Evolutionary conservation across 2,888 invertebrate genomes (phyloP).

Genomic region (Philaethria dido): DNA sequence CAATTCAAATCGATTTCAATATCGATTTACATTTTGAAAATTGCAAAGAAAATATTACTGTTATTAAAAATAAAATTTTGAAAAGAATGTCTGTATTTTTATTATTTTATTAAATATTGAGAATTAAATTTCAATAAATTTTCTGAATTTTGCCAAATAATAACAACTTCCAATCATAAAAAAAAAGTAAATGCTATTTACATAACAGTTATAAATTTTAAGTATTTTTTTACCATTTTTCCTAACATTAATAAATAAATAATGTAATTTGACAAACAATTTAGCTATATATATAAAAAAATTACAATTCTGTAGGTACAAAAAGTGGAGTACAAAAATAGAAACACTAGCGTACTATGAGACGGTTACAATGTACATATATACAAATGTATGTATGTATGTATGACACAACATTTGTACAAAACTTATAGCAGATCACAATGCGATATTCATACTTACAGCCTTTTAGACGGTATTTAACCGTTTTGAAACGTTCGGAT

Average conservation of each 20-base stretch:
- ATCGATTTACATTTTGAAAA: background rate
- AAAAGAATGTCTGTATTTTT: background rate
- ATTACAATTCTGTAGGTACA: constrained; percentile 27
- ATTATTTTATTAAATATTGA: background rate
- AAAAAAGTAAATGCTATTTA: constrained; percentile 7
- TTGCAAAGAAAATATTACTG: background rate
- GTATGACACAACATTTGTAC: constrained; percentile 21
- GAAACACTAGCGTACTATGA: constrained; percentile 39
- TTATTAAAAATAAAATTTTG: background rate
- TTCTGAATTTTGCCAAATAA: background rate
- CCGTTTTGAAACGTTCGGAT: constrained; percentile 22
- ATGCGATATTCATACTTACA: constrained; percentile 29
- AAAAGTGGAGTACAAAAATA: constrained; percentile 34
- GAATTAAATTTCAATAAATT: background rate
- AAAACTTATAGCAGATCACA: constrained; percentile 22
- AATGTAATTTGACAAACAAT: background rate
- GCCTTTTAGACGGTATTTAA: constrained; percentile 35
- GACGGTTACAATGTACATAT: constrained; percentile 25
- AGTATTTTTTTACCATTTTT: background rate
- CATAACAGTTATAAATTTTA: constrained; percentile 5
- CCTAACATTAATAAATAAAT: background rate
- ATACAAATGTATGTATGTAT: background rate
- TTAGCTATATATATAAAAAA: constrained; percentile 18
- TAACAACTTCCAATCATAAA: background rate
- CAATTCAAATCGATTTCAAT: background rate